Percentiles rank a stretch among this genome's conserved stretches.
These are phyloP conservation scores for Tenthredo mesomela DNA, from an alignment of 2,888 invertebrate genomes.

Conservation along the genomic window DNA sequence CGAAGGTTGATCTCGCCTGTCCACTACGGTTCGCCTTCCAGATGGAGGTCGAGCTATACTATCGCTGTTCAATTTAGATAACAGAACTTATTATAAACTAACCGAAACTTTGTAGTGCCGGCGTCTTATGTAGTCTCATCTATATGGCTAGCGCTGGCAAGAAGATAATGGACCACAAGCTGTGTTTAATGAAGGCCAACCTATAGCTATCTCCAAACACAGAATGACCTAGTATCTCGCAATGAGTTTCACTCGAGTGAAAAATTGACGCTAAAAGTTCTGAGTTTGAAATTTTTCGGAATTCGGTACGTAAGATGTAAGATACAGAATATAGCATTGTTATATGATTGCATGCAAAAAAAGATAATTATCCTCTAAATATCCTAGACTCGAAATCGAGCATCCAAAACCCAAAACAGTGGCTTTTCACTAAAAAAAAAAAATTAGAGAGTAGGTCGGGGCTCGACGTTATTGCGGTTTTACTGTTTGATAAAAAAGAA, in stretches of 20 bases:
- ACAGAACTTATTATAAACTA: background rate
- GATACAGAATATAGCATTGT: background rate
- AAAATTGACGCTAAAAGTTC: background rate
- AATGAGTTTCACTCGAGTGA: background rate
- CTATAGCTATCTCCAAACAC: background rate
- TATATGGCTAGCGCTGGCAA: constrained; percentile 9
- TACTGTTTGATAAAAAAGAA: background rate
- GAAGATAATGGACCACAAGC: constrained; percentile 24
- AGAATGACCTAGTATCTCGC: constrained; percentile 13
- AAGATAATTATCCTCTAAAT: background rate
- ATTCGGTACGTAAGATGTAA: background rate
- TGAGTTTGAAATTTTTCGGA: background rate
- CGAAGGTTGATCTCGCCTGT: constrained; percentile 18
- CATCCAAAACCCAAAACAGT: no score
- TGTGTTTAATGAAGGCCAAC: constrained; percentile 25
- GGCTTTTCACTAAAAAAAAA: no score
- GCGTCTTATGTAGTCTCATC: constrained; percentile 33
- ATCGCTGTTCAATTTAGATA: constrained; percentile 37
- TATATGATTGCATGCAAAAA: background rate
- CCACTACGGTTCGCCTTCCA: constrained; percentile 13
- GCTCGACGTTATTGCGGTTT: background rate
- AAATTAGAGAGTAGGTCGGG: background rate
- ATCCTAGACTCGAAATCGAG: no score
- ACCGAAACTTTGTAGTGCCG: background rate
- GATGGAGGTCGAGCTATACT: constrained; percentile 11